These are phyloP conservation scores for Coleophora deauratella DNA, from an alignment of 2,888 invertebrate species.

Conservation along the genomic window DNA sequence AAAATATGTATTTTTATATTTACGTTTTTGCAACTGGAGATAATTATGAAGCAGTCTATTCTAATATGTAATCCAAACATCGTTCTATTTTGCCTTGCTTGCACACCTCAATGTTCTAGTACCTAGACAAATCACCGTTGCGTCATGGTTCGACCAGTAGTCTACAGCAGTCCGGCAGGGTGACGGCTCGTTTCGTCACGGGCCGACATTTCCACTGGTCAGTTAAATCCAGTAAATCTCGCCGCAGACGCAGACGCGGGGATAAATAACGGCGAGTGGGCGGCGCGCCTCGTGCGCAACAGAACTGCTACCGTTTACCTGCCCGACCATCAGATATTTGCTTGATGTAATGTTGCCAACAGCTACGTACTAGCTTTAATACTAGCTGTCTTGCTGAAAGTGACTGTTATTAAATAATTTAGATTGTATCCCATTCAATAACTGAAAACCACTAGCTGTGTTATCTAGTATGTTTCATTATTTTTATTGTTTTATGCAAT, in stretches of 20 bases:
- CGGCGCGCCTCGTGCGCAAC: conserved; percentile 43
- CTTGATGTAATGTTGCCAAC: conserved; percentile 54
- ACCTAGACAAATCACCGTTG: conserved; percentile 24
- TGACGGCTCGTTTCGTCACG: conserved; percentile 50
- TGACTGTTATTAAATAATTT: too few relatives aligned
- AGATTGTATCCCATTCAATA: too few relatives aligned
- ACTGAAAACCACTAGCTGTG: too few relatives aligned
- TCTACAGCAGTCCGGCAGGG: conserved; percentile 17
- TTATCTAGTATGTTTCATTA: too few relatives aligned
- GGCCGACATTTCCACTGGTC: conserved; percentile 57
- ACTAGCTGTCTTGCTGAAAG: too few relatives aligned
- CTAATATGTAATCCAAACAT: too few relatives aligned
- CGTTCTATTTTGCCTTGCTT: too few relatives aligned
- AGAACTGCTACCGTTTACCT: conserved; percentile 71
- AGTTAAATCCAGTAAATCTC: conserved; percentile 20
- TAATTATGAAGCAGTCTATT: too few relatives aligned
- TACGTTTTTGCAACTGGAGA: too few relatives aligned
- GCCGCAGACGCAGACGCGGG: conserved; percentile 24
- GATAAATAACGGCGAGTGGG: conserved; percentile 66
- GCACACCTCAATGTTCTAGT: conserved; percentile 1
- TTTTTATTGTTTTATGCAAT: too few relatives aligned
- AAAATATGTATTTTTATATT: too few relatives aligned
- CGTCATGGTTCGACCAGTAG: conserved; percentile 22
- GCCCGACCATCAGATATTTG: conserved; percentile 67
- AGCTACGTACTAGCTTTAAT: conserved; percentile 21